These are phyloP conservation scores for Sarcophilus harrisii DNA, from an alignment of 2,797 vertebrate genomes.

Conservation along the genomic window DNA sequence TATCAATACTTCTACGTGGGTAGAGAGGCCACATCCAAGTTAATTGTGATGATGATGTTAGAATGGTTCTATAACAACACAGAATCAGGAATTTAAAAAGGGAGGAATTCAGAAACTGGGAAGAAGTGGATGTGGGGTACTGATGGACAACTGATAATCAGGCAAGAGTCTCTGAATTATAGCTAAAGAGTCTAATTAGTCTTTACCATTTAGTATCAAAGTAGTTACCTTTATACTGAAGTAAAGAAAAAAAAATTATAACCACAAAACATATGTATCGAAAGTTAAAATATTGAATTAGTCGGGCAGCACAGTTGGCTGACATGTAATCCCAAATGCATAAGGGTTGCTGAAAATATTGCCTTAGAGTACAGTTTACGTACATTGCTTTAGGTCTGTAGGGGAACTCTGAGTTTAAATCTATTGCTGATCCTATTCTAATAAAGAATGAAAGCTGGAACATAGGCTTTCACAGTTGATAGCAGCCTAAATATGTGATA, in stretches of 20 bases:
- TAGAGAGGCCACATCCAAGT: neutral
- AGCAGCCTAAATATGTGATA: neutral
- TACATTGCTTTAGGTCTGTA: neutral
- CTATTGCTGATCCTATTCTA: neutral
- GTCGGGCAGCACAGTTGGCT: neutral
- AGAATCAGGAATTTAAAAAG: neutral
- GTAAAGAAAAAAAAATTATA: neutral
- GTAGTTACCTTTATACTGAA: neutral
- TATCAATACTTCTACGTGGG: neutral
- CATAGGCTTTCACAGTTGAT: neutral
- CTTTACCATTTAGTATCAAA: neutral
- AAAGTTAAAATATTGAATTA: neutral
- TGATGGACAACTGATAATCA: neutral
- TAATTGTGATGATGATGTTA: neutral
- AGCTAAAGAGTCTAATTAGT: neutral
- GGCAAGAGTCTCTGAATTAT: neutral
- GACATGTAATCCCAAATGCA: neutral
- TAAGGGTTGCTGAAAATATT: neutral
- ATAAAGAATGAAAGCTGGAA: neutral
- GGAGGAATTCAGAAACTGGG: neutral
- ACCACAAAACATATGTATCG: neutral
- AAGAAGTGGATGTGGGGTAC: neutral
- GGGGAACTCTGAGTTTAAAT: neutral
- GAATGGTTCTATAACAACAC: neutral
- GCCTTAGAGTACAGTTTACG: neutral